Evolutionary conservation across 2,888 invertebrate genomes (phyloP).

Genomic region (Agonopterix subpropinquella): DNA sequence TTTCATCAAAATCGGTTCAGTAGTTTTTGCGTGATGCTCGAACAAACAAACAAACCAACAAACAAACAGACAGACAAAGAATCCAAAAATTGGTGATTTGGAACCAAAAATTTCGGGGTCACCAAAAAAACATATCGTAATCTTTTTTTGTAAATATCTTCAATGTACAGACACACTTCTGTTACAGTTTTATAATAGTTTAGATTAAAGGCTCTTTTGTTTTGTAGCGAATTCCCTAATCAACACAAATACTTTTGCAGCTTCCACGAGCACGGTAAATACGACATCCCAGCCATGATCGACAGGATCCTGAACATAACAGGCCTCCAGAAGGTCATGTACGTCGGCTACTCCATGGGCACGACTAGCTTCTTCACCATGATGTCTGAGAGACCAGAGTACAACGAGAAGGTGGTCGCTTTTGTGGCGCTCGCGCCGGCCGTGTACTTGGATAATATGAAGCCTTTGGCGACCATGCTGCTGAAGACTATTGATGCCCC

Average conservation of each 20-base stretch:
- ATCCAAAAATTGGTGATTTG: too few relatives aligned
- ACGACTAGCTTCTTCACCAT: slow-evolving; percentile 74
- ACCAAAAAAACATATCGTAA: too few relatives aligned
- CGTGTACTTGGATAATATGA: slow-evolving; percentile 55
- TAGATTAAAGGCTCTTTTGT: too few relatives aligned
- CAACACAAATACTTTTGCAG: slow-evolving; percentile 34
- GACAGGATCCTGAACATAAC: slow-evolving; percentile 64
- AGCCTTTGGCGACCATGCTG: slow-evolving; percentile 23
- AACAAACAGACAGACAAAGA: too few relatives aligned
- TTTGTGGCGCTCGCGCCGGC: slow-evolving; percentile 74
- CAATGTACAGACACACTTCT: too few relatives aligned
- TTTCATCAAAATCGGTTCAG: too few relatives aligned
- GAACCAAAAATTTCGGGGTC: too few relatives aligned
- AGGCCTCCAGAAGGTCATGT: slow-evolving; percentile 52
- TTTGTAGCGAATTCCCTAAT: too few relatives aligned
- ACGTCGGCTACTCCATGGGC: slow-evolving; percentile 78
- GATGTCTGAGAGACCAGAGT: slow-evolving; percentile 70
- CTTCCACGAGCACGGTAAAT: slow-evolving; percentile 75
- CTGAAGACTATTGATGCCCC: slow-evolving; percentile 38
- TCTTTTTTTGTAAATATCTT: too few relatives aligned
- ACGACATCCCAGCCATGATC: slow-evolving; percentile 74
- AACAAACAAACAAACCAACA: too few relatives aligned
- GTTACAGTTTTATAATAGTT: too few relatives aligned
- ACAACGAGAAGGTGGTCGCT: slow-evolving; percentile 68
- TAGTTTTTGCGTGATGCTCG: too few relatives aligned